Base-by-base conservation (phyloP, 2,888 invertebrate genomes). In the Cryptophagus acutangulus region DNA sequence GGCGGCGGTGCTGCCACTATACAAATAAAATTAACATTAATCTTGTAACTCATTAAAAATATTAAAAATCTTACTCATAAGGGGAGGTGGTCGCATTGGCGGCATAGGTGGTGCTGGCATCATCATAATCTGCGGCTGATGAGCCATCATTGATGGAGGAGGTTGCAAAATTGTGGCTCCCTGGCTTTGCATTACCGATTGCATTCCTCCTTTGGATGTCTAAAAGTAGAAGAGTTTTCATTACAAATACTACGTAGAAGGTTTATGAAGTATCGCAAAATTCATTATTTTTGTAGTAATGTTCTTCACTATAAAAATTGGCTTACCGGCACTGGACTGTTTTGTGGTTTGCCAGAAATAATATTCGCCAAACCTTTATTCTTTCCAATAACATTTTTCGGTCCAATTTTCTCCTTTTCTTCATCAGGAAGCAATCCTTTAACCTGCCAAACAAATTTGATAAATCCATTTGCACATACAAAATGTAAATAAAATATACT, bases 391-490 rank as follows among this genome's bases (percentile, higher is more conserved):
- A 83, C 85, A 2, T 87, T 87, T 71, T 85, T 89, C 0, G 94
- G 95, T 0, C 95, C 96, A 55, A 95, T 95, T 70, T 93, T 94
- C 63, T 96, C 95, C 60, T 95, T 95, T 65, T 94, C 93, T 64
- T 94, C 93, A 63, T 96, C 95, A 0, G 92, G 91, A 46, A 95
- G 72, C 3, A 96, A 74, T 2, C 95, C 95, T 69, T 95, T 94
- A 1, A 89, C 67, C 65, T 64, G 45, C 13, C 53, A 54, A n/a
- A 37, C 41, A 36, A 30, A 38, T 10, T 31, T 29, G n/a, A n/a
- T 20, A n/a, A 8, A 8, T 20, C 6, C 24, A n/a, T 8, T 20
- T 8, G 6, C 24, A 8, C 24, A 20, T 20, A 6, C n/a, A 6
- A 20, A 20, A 6, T 20, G 24, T n/a, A 6, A 20, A 8, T 20